Base-by-base conservation (phyloP, 2,113 vertebrate genomes). In the Leucoraja erinaceus region DNA sequence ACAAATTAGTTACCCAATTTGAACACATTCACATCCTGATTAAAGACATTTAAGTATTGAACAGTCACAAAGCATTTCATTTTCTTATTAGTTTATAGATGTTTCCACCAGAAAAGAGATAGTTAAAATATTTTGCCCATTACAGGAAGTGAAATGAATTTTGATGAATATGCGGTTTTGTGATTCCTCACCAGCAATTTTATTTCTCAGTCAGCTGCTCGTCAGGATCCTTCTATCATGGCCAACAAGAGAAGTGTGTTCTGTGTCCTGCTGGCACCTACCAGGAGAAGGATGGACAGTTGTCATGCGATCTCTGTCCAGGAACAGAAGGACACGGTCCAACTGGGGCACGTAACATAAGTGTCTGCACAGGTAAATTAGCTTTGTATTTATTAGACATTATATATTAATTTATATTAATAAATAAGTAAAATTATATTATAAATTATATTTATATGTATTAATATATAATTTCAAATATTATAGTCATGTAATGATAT, bases 231-330 rank as follows among this genome's bases (percentile, higher is more conserved):
- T 99, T 98, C 94, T 99, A 99, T 97, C 97, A 99, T 3, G 98
- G 98, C 2, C 98, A 98, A 96, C 98, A 95, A 95, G 98, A 98
- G 95, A 98, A 98, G 94, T 99, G 98, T 47, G 95, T 98, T 94
- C 97, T 97, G 95, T 99, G 98, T 94, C 98, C 98, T 0, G 95
- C 98, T 0, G 98, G 98, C 93, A 99, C 98, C 93, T 99, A 98
- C 96, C 98, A 99, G 97, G 98, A 99, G 95, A 98, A 96, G 95
- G 98, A 99, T 95, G 98, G 98, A 91, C 98, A 99, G 96, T 97
- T 99, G 94, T 98, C 98, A 95, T 99, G 98, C 84, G 98, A 99
- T 96, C 97, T 98, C 93, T 99, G 98, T 94, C 98, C 98, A 88
- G 98, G 98, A n/a, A 97, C 97, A 0, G 98, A 99, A 77, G 97